Evolutionary conservation across 2,797 vertebrate species (phyloP), one percentile per base, ranked within the genome.

Genomic region (Tachyglossus aculeatus): DNA sequence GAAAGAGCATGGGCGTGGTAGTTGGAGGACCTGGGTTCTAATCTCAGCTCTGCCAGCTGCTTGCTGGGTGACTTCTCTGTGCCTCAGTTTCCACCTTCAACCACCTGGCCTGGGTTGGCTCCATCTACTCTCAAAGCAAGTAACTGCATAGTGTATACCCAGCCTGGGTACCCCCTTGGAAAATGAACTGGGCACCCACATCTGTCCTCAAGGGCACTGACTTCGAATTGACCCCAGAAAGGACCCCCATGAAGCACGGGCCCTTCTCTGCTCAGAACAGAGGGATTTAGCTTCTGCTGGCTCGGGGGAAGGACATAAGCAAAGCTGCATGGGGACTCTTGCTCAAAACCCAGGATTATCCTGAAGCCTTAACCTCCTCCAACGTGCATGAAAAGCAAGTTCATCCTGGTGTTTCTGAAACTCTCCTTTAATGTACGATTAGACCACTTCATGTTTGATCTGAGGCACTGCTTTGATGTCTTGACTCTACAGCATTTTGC

Each of bases 401-500:
- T 41, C 3, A 66, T 19, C 2, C 10, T 58, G 52, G 32, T 6
- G 44, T 45, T 75, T 45, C 66, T 48, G 45, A 67, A 24, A 31
- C 67, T 47, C 13, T 59, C 27, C 71, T 60, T 62, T 33, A 61
- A 43, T 34, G 18, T 51, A 7, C 9, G 56, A 36, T 67, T 44
- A 77, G 53, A 15, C 27, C 48, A 22, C 4, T 47, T n/a, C 41
- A 67, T 50, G 44, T 57, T 39, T 67, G 13, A 71, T 77, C 53
- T 43, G 78, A 67, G 53, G 19, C 13, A 9, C 8, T 16, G 2
- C 65, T 87, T 83, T 57, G 21, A 50, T 59, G 47, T 61, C 31
- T 4, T 55, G 34, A 9, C 65, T 64, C 1, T 4, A 51, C 67
- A 37, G 21, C 76, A 52, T 21, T 82, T 81, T 82, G 63, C 64